Evolutionary conservation across 2,113 vertebrate genomes (phyloP).

Genomic region (Nipponia nippon): DNA sequence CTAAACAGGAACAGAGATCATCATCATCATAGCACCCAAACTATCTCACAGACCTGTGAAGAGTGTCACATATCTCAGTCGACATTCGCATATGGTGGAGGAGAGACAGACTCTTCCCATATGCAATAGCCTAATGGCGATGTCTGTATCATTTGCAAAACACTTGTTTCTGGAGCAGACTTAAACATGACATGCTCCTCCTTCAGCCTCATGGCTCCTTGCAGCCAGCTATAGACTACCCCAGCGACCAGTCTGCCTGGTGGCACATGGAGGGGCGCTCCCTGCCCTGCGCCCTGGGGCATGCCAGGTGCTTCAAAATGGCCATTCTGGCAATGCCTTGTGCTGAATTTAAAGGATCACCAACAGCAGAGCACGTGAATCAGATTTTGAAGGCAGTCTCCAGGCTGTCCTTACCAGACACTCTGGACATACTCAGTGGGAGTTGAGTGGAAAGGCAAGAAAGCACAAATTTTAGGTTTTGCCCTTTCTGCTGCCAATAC

Average conservation of each 20-base stretch:
- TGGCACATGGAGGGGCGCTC: background rate
- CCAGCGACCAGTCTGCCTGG: background rate
- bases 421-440: background rate
- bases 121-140: background rate
- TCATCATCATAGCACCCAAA: background rate
- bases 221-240: background rate
- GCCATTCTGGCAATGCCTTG: background rate
- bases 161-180: background rate
- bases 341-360: background rate
- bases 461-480: background rate
- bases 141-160: background rate
- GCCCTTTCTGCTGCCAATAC: background rate
- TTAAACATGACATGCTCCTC: background rate
- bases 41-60: background rate
- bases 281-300: fast-evolving
- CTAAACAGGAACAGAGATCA: constrained; percentile 21
- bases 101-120: constrained; percentile 41
- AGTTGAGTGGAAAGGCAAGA: background rate
- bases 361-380: background rate
- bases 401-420: background rate
- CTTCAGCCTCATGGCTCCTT: background rate
- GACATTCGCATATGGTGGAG: background rate
- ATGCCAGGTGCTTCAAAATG: background rate
- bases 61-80: background rate
- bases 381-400: background rate